Evolutionary conservation across 2,888 invertebrate species (phyloP), one percentile per base, ranked within the genome.

Genomic region (Andrena marginata): DNA sequence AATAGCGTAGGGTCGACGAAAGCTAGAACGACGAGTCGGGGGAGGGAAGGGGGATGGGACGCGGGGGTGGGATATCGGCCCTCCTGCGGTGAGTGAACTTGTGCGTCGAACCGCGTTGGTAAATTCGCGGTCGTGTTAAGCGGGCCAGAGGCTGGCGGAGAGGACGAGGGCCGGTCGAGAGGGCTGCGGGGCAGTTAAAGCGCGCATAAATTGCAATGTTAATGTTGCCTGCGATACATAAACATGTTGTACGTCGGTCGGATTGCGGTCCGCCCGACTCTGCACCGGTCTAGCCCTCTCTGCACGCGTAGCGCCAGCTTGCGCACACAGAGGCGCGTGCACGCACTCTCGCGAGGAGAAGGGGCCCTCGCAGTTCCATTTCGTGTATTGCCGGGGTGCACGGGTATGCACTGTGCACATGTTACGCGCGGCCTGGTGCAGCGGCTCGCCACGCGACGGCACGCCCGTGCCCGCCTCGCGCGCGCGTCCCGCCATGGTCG

Each of bases 131-230:
- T 92, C 89, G 90, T 92, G 92, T 89, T 88, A 89, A 89, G 90
- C 85, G 86, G 83, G 74, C 85, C 83, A 72, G 81, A 71, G 85
- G 82, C 77, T 75, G 77, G 79, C 35, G 62, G 75, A 59, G 82
- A 56, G 73, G 54, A 69, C 64, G 71, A 76, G 81, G 82, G 62
- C 78, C 54, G 79, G 60, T 48, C 75, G 70, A 78, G 62, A 77
- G 81, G 81, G 85, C 68, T 72, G 81, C 74, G 48, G 79, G 72
- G 86, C 90, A 89, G 92, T 91, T 90, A 91, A 91, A 92, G 91
- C 91, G 89, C 89, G 91, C 92, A 93, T 93, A 93, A 93, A 93
- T 92, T 92, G 92, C 90, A 87, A 92, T 91, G 92, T 93, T 93
- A 92, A 93, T 93, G 92, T 91, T 90, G 88, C 90, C 88, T 88